phyloP scores from a whole-genome alignment of 1,140 invertebrate genomes.

The Cyclargus thomasi region DNA sequence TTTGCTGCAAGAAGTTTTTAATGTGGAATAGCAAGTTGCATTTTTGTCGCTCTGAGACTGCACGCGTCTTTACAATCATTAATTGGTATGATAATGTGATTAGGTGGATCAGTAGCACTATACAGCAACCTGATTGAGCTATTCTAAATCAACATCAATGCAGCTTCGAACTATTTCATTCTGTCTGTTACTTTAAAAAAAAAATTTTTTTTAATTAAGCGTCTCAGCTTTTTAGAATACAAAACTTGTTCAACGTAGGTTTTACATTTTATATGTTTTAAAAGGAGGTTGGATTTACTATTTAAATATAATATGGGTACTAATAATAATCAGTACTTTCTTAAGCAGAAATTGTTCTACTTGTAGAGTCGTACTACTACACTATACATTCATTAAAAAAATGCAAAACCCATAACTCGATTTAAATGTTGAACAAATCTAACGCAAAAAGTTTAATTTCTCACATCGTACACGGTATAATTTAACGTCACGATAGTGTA shows the following conservation, averaged over 20 bases:
- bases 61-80: neutral
- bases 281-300: too few relatives aligned
- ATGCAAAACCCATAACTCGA: too few relatives aligned
- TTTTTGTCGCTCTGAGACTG: conserved; percentile 54
- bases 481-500: neutral
- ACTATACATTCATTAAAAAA: too few relatives aligned
- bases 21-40: conserved; percentile 41
- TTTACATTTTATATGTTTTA: too few relatives aligned
- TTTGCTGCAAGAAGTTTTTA: conserved; percentile 59
- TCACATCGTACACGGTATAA: neutral
- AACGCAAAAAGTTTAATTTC: neutral
- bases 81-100: neutral
- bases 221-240: too few relatives aligned
- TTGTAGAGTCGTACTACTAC: neutral
- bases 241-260: too few relatives aligned
- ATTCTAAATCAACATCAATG: too few relatives aligned
- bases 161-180: too few relatives aligned
- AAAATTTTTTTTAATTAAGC: too few relatives aligned
- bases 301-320: too few relatives aligned
- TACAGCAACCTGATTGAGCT: neutral
- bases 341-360: neutral
- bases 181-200: too few relatives aligned
- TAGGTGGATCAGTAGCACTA: neutral
- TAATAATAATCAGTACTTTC: neutral
- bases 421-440: neutral